Conservation (phyloP, 2,888 invertebrate genomes). For the Tethea ocularis region DNA sequence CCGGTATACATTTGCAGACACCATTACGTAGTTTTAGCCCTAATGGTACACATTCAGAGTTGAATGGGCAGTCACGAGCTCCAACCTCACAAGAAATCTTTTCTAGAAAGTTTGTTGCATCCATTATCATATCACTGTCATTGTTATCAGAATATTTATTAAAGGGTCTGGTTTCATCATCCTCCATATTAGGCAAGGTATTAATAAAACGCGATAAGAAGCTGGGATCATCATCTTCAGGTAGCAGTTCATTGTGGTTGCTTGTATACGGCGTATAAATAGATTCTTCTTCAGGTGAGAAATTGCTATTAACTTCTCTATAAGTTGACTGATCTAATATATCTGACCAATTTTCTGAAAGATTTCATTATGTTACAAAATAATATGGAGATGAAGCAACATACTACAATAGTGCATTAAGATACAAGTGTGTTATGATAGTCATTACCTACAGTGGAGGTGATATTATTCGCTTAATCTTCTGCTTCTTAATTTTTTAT, state of each 20-base stretch:
- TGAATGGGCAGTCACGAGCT: constrained; percentile 84
- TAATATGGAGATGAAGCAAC: background rate
- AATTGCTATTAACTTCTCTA: constrained; percentile 66
- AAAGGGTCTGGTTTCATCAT: constrained; percentile 61
- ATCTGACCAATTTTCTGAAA: constrained; percentile 79
- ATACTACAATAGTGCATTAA: no score
- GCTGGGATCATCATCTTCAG: constrained; percentile 67
- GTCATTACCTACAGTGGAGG: no score
- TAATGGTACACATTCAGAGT: constrained; percentile 87
- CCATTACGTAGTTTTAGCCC: constrained; percentile 85
- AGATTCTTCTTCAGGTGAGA: constrained; percentile 71
- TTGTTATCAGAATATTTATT: constrained; percentile 68
- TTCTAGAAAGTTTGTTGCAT: constrained; percentile 76
- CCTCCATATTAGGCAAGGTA: constrained; percentile 68
- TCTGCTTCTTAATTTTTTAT: no score
- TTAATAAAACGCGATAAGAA: constrained; percentile 70
- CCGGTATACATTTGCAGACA: constrained; percentile 88
- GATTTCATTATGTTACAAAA: constrained; percentile 3
- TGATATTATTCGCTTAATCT: no score
- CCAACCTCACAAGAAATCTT: constrained; percentile 85
- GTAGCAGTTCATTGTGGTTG: constrained; percentile 56
- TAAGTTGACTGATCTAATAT: constrained; percentile 74
- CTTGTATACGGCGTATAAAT: constrained; percentile 66
- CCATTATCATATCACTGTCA: constrained; percentile 77
- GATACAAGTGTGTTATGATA: no score